These are phyloP conservation scores for Nymphicus hollandicus DNA, from an alignment of 2,113 vertebrate genomes.

Conservation along the genomic window DNA sequence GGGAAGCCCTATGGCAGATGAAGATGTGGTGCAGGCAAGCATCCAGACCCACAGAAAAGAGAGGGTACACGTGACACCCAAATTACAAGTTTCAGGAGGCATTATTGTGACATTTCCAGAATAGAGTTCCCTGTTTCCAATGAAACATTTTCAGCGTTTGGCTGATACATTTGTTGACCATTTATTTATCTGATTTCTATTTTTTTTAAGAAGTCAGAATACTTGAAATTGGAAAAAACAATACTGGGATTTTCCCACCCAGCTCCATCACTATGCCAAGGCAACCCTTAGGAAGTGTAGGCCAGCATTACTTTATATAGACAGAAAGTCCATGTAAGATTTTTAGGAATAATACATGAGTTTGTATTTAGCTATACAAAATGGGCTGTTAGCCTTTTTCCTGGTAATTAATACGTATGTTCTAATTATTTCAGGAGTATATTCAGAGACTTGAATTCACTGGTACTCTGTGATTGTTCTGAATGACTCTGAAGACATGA, in stretches of 20 bases:
- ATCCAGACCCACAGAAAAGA: not conserved
- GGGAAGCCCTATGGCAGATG: not conserved
- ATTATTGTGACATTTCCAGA: constrained; percentile 11
- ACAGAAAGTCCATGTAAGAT: not conserved
- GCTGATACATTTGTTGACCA: not conserved
- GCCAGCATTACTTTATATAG: not conserved
- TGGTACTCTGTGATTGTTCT: not conserved
- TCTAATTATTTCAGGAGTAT: not conserved
- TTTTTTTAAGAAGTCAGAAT: not conserved
- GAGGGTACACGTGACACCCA: constrained; percentile 9
- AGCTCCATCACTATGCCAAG: not conserved
- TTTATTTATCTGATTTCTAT: not conserved
- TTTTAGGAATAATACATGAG: not conserved
- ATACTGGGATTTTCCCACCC: not conserved
- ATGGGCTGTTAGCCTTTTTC: not conserved
- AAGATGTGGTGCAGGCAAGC: not conserved
- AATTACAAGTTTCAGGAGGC: constrained; percentile 6
- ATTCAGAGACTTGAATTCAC: not conserved
- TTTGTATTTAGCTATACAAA: not conserved
- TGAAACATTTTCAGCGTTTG: not conserved
- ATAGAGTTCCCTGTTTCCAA: not conserved
- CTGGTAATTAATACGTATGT: not conserved
- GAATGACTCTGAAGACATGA: not conserved
- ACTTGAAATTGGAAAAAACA: not conserved
- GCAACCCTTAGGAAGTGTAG: not conserved